Evolutionary conservation across 2,113 vertebrate species (phyloP).

Genomic region (Trochalopteron elliotii): DNA sequence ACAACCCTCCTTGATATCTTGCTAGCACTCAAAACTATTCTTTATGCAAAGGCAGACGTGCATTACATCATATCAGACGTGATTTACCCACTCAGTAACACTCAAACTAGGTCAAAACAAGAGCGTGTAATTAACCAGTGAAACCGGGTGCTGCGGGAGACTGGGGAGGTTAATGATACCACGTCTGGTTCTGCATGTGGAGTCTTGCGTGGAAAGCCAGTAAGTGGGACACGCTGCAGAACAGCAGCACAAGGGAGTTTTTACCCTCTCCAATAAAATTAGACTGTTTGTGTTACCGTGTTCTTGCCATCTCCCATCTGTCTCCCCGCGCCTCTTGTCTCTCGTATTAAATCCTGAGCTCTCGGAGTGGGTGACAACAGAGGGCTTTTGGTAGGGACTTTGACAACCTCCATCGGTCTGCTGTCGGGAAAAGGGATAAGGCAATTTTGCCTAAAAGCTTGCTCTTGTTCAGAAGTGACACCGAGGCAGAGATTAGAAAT

Average conservation of each 20-base stretch:
- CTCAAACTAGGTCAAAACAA: neutral
- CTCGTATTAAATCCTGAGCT: neutral
- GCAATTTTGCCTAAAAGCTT: constrained; percentile 30
- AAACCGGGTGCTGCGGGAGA: neutral
- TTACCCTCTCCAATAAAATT: constrained; percentile 9
- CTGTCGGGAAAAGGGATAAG: neutral
- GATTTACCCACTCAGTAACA: neutral
- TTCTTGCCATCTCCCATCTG: constrained; percentile 23
- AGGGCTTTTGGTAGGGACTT: neutral
- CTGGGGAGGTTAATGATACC: neutral
- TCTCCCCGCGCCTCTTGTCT: neutral
- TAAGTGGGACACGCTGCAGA: neutral
- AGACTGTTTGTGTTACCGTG: neutral
- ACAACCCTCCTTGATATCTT: neutral
- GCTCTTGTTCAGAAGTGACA: neutral
- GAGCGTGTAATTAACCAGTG: neutral
- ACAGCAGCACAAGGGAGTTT: neutral
- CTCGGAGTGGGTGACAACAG: neutral
- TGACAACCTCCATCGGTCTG: neutral
- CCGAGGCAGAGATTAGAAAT: neutral
- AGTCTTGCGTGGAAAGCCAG: neutral
- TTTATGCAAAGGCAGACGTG: neutral
- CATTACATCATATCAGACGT: neutral
- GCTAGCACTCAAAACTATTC: neutral
- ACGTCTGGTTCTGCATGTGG: neutral